phyloP scores from a whole-genome alignment of 2,113 vertebrate genomes.

The Myxocyprinus asiaticus region DNA sequence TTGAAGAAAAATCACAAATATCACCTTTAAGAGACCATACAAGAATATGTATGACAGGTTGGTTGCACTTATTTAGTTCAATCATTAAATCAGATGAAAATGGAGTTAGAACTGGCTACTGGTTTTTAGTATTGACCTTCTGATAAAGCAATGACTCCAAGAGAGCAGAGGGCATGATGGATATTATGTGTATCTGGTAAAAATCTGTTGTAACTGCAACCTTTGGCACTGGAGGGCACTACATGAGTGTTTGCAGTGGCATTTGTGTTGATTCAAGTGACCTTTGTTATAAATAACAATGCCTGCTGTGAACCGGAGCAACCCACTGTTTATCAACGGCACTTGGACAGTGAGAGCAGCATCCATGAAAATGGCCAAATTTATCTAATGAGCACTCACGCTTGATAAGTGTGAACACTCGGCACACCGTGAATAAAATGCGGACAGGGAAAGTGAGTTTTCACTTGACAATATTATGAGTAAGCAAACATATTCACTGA shows the following conservation, averaged over 20 bases:
- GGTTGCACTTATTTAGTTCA: no score
- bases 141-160: no score
- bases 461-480: constrained; percentile 60
- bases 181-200: constrained; percentile 29
- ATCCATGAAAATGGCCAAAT: constrained; percentile 64
- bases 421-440: constrained; percentile 66
- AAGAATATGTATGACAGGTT: no score
- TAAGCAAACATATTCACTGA: constrained; percentile 66
- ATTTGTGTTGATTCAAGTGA: constrained; percentile 42
- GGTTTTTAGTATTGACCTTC: no score
- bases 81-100: no score
- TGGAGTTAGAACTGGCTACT: no score
- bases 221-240: constrained; percentile 43
- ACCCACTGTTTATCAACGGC: constrained; percentile 65
- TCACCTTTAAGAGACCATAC: no score
- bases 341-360: constrained; percentile 60
- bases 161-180: constrained; percentile 21
- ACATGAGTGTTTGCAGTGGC: constrained; percentile 18
- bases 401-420: constrained; percentile 66
- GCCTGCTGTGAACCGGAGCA: constrained; percentile 61
- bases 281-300: constrained; percentile 55
- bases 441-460: constrained; percentile 58
- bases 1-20: no score
- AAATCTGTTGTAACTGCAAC: constrained; percentile 38
- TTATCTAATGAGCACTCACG: constrained; percentile 73